Percentiles rank a stretch among this genome's conserved stretches.
Conservation (phyloP, 2,888 invertebrate species). For the Platycheirus albimanus region DNA sequence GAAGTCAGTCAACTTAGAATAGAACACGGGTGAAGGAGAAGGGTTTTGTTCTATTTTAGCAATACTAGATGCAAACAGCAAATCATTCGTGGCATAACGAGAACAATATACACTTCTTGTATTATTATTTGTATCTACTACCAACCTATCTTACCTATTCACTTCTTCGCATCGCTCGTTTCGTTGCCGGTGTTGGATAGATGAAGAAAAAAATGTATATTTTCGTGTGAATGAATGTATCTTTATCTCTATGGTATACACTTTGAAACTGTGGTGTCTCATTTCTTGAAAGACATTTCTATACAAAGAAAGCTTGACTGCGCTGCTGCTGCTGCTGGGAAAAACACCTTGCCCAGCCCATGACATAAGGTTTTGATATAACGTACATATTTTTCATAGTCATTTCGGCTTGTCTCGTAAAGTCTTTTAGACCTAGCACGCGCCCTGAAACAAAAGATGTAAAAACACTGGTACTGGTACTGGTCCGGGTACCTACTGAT, state of each 20-base stretch:
- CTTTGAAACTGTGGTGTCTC: conserved; percentile 3
- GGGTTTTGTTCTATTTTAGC: conserved; percentile 27
- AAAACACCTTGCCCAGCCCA: neutral
- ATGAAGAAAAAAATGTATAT: neutral
- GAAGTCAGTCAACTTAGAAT: conserved; percentile 37
- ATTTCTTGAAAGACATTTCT: conserved; percentile 9
- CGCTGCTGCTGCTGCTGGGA: no score
- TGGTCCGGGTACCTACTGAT: no score
- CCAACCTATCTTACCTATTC: neutral
- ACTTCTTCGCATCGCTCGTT: conserved; percentile 8
- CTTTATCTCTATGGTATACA: neutral
- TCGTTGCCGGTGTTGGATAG: no score
- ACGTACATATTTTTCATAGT: no score
- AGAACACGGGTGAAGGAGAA: no score
- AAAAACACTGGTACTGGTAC: no score
- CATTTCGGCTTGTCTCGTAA: conserved; percentile 15
- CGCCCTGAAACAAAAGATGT: conserved; percentile 56
- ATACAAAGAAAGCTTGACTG: conserved; percentile 17
- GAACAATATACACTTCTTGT: conserved; percentile 27
- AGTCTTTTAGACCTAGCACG: conserved; percentile 36
- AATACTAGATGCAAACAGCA: conserved; percentile 28
- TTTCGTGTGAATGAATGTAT: conserved; percentile 8
- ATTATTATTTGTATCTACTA: no score
- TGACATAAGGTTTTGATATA: no score
- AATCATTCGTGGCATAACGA: conserved; percentile 57